Evolutionary conservation across 2,888 invertebrate genomes (phyloP).

Genomic region (Tolmerus cingulatus): DNA sequence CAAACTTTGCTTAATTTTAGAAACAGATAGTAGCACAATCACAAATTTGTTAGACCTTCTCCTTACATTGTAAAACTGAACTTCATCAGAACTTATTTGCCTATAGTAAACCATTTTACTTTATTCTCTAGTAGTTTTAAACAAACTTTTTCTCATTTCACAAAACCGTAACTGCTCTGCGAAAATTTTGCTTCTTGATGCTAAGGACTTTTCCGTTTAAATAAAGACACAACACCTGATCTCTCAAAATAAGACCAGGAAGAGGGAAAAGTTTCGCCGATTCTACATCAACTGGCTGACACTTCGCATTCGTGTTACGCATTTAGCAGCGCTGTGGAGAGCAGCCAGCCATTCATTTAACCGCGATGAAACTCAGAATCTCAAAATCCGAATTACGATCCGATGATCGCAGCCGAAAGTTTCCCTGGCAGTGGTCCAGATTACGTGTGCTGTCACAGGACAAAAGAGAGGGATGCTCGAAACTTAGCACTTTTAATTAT

Average conservation of each 20-base stretch:
- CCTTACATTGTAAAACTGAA: constrained; percentile 27
- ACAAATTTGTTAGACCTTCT: background rate
- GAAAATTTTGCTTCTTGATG: background rate
- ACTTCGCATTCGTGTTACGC: constrained; percentile 17
- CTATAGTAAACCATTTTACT: background rate
- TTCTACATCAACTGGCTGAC: constrained; percentile 12
- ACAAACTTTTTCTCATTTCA: background rate
- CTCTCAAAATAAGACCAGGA: constrained; percentile 30
- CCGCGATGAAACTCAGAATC: constrained; percentile 16
- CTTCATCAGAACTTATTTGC: background rate
- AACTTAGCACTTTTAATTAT: background rate
- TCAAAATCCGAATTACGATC: constrained; percentile 13
- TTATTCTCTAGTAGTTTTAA: background rate
- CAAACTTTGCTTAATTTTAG: background rate
- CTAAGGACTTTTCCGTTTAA: background rate
- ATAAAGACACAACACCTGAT: constrained; percentile 26
- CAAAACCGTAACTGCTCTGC: background rate
- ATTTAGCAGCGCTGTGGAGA: constrained; percentile 10
- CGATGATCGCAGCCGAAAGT: constrained; percentile 14
- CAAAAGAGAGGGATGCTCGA: background rate
- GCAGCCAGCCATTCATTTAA: background rate
- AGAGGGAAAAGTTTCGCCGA: constrained; percentile 3
- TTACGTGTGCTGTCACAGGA: background rate
- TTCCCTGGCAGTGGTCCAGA: constrained; percentile 5
- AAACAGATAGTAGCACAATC: background rate